These are phyloP conservation scores for Spilarctia lutea DNA, from an alignment of 2,888 invertebrate species.

Conservation along the genomic window DNA sequence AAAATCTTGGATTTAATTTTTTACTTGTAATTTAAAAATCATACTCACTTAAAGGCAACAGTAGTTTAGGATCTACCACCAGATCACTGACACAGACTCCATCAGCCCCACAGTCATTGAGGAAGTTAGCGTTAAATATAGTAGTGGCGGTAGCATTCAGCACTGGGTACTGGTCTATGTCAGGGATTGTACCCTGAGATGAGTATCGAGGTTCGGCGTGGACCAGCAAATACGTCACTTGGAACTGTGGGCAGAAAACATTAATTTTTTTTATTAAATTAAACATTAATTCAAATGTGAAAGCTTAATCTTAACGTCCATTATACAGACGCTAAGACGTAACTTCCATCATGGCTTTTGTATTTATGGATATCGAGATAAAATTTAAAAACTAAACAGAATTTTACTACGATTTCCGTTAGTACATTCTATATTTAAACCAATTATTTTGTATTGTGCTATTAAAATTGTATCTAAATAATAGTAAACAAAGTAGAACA, in stretches of 20 bases:
- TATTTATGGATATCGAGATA: too few species aligned
- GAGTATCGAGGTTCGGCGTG: slow-evolving; percentile 88
- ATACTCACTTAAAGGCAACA: slow-evolving; percentile 85
- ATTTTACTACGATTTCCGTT: too few species aligned
- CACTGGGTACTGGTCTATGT: slow-evolving; percentile 93
- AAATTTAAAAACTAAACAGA: too few species aligned
- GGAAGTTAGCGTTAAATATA: slow-evolving; percentile 93
- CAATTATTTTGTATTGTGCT: too few species aligned
- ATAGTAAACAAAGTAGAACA: not conserved
- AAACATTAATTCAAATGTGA: too few species aligned
- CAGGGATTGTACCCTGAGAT: slow-evolving; percentile 86
- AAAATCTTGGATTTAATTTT: too few species aligned
- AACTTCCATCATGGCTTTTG: too few species aligned
- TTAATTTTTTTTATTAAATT: too few species aligned
- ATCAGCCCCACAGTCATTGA: slow-evolving; percentile 96
- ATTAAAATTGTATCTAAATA: not conserved
- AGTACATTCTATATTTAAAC: too few species aligned
- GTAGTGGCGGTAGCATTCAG: slow-evolving; percentile 95
- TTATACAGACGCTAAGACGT: too few species aligned
- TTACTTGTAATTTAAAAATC: too few species aligned
- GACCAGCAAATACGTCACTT: slow-evolving; percentile 93
- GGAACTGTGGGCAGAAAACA: slow-evolving; percentile 84
- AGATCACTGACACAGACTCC: slow-evolving; percentile 95
- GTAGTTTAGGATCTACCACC: slow-evolving; percentile 87
- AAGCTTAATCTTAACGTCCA: too few species aligned